Evolutionary conservation across 1,140 invertebrate species (phyloP), one percentile per base, ranked within the genome.

Genomic region (Halesus radiatus): DNA sequence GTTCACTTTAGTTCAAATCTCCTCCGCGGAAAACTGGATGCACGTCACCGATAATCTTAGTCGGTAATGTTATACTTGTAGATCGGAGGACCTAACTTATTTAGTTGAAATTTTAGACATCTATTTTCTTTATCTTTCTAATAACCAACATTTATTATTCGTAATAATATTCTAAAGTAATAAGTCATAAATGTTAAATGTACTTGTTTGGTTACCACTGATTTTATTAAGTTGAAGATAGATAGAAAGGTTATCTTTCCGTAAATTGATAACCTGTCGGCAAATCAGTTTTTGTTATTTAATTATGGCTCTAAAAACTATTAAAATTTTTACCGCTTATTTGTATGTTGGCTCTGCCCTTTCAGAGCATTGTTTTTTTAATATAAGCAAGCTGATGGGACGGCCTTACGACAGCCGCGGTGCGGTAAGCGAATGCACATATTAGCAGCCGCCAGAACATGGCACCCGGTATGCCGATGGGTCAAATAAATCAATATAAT

Each of bases 171-270:
- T 72, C 6, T 72, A 53, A 53, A 45, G 22, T 72, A 72, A 52
- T 50, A 70, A 72, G 68, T 72, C 68, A 72, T 72, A 66, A 29
- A 72, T 72, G 54, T 29, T 53, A 23, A 53, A 29, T 50, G 5
- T 52, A 26, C 23, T 72, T 52, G 68, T 72, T n/a, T 72, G 68
- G 68, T 72, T 72, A 72, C 68, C 68, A 52, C 18, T 26, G 26
- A 66, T 10, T 64, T 26, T 60, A 60, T 60, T 60, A 60, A 60
- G 56, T 60, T 60, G 56, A 60, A 23, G 56, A 22, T 60, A 60
- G 56, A 60, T 60, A 60, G 8, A 20, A 13, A 45, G 37, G 37
- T 45, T 45, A 45, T 45, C 37, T 45, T 45, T 45, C 37, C 13
- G 37, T 13, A 45, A 45, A 45, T 5, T 13, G 0, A 45, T 45